Percentiles rank a stretch among this genome's conserved stretches.
Evolutionary conservation across 2,797 vertebrate species (phyloP).

Genomic region (Gymnothorax javanicus): DNA sequence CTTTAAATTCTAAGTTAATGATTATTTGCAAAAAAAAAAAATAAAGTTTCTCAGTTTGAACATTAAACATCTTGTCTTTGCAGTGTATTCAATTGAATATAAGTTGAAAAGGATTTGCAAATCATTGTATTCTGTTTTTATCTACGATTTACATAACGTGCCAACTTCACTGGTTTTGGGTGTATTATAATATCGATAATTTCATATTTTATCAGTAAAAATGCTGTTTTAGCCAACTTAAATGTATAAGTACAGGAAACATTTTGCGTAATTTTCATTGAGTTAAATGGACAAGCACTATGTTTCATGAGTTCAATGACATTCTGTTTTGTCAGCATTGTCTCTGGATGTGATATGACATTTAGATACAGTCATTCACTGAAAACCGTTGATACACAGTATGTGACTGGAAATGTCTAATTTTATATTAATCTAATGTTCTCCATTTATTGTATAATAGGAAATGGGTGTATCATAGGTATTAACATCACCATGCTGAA

Average conservation of each 20-base stretch:
- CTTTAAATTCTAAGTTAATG: too few relatives aligned
- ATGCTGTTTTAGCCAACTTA: neutral
- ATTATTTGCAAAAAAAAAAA: too few relatives aligned
- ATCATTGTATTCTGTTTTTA: too few relatives aligned
- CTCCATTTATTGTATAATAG: neutral
- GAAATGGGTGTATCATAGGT: neutral
- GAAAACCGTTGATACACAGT: neutral
- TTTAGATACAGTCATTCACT: too few relatives aligned
- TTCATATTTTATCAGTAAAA: conserved; percentile 20
- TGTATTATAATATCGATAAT: neutral
- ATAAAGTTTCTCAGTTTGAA: too few relatives aligned
- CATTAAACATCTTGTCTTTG: too few relatives aligned
- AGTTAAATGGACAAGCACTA: conserved; percentile 14
- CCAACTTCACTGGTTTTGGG: too few relatives aligned
- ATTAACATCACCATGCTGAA: neutral
- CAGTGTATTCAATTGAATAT: too few relatives aligned
- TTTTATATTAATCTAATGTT: neutral
- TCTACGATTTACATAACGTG: too few relatives aligned
- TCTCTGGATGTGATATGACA: neutral
- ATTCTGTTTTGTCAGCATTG: conserved; percentile 8
- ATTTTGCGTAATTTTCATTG: neutral
- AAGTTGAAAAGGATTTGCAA: too few relatives aligned
- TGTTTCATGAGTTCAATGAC: conserved; percentile 3
- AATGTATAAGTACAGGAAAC: neutral
- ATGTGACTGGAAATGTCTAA: neutral